Percentiles rank a stretch among this genome's conserved stretches.
Conservation (phyloP, 2,797 vertebrate genomes). For the Malacoraja senta region DNA sequence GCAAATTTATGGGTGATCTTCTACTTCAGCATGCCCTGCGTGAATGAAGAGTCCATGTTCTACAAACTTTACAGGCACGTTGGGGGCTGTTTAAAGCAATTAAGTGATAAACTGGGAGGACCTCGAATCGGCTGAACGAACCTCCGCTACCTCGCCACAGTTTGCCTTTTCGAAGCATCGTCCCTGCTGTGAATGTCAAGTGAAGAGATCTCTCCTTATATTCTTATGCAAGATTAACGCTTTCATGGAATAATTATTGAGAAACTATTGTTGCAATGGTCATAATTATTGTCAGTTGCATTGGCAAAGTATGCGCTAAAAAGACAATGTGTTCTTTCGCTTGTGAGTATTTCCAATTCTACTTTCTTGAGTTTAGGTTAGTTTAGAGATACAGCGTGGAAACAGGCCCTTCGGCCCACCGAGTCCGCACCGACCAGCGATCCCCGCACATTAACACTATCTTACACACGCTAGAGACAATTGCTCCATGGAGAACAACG, state of each 20-base stretch:
- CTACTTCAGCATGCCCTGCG: neutral
- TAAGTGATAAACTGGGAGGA: slow-evolving; percentile 8
- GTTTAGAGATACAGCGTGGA: no score
- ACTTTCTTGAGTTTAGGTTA: neutral
- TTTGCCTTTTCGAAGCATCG: neutral
- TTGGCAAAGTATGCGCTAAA: neutral
- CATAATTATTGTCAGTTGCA: neutral
- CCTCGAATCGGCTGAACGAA: neutral
- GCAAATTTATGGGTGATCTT: slow-evolving; percentile 12
- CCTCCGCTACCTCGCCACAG: neutral
- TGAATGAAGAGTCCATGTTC: neutral
- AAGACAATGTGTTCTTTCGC: no score
- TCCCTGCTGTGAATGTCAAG: neutral
- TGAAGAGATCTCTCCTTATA: neutral
- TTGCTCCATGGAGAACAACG: no score
- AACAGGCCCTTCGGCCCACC: no score
- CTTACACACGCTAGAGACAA: no score
- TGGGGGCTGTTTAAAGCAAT: slow-evolving; percentile 12
- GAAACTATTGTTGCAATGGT: neutral
- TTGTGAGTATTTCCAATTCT: neutral
- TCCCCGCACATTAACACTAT: no score
- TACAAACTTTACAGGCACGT: neutral
- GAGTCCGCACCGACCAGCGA: no score
- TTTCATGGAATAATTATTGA: no score
- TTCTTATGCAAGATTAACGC: neutral